Evolutionary conservation across 2,888 invertebrate genomes (phyloP).

Genomic region (Eilema sororculum): DNA sequence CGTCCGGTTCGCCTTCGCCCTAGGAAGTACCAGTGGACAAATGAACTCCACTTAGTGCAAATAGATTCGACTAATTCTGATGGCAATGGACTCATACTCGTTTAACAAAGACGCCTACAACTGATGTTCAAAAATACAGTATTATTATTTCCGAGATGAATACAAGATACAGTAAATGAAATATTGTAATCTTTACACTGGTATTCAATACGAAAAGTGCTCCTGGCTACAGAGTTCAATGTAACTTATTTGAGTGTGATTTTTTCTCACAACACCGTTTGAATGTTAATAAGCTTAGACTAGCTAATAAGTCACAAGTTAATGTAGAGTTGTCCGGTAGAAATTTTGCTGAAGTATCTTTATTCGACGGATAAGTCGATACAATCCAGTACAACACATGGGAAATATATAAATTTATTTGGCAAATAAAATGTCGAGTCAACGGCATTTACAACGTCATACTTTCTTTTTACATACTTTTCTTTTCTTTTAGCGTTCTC

Average conservation of each 20-base stretch:
- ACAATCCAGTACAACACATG: too few relatives aligned
- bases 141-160: not conserved
- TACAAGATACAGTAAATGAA: not conserved
- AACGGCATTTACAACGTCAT: too few relatives aligned
- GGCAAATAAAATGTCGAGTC: too few relatives aligned
- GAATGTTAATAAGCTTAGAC: constrained; percentile 25
- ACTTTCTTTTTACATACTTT: too few relatives aligned
- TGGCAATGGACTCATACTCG: not conserved
- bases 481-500: too few relatives aligned
- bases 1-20: too few relatives aligned
- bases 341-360: too few relatives aligned
- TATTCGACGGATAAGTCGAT: too few relatives aligned
- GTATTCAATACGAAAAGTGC: not conserved
- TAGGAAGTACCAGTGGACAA: too few relatives aligned
- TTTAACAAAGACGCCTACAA: not conserved
- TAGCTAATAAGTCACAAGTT: constrained; percentile 21
- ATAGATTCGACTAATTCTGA: not conserved
- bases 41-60: not conserved
- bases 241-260: constrained; percentile 13
- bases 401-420: too few relatives aligned
- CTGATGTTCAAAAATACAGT: not conserved
- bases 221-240: constrained; percentile 14
- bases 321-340: not conserved
- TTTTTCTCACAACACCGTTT: constrained; percentile 26
- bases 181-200: not conserved